Conservation (phyloP, 2,888 invertebrate genomes). For the Archaeoteleia sp. region DNA sequence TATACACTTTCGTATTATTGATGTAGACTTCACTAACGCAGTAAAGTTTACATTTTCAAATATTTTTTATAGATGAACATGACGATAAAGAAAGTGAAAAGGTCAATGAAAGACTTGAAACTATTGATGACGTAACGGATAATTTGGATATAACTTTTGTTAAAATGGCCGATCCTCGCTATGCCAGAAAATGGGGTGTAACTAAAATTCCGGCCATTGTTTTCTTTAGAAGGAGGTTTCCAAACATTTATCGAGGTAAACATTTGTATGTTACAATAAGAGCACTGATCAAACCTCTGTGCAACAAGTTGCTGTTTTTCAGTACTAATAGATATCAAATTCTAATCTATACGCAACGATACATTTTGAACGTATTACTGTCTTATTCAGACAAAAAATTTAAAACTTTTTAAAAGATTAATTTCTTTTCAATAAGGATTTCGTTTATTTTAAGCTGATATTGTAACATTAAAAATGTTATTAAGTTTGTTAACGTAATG, state of each 20-base stretch:
- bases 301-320: too few relatives aligned
- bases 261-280: too few relatives aligned
- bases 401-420: too few relatives aligned
- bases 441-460: slow-evolving; percentile 2
- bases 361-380: too few relatives aligned
- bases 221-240: slow-evolving; percentile 93
- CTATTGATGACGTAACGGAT: slow-evolving; percentile 96
- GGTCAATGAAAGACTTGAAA: slow-evolving; percentile 91
- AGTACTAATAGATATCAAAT: too few relatives aligned
- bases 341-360: too few relatives aligned
- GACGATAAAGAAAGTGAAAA: slow-evolving; percentile 86
- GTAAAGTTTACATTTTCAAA: slow-evolving; percentile 2
- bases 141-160: slow-evolving; percentile 95
- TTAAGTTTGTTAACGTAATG: background rate
- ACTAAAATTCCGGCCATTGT: slow-evolving; percentile 93
- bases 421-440: too few relatives aligned
- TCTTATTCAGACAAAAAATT: too few relatives aligned
- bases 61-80: slow-evolving; percentile 82
- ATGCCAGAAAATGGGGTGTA: slow-evolving; percentile 95
- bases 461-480: background rate
- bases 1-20: slow-evolving; percentile 1
- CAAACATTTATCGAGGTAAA: slow-evolving; percentile 92
- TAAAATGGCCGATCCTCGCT: slow-evolving; percentile 93
- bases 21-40: slow-evolving; percentile 11
- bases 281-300: too few relatives aligned